Evolutionary conservation across 2,797 vertebrate species (phyloP).

Genomic region (Xerus rutilus): DNA sequence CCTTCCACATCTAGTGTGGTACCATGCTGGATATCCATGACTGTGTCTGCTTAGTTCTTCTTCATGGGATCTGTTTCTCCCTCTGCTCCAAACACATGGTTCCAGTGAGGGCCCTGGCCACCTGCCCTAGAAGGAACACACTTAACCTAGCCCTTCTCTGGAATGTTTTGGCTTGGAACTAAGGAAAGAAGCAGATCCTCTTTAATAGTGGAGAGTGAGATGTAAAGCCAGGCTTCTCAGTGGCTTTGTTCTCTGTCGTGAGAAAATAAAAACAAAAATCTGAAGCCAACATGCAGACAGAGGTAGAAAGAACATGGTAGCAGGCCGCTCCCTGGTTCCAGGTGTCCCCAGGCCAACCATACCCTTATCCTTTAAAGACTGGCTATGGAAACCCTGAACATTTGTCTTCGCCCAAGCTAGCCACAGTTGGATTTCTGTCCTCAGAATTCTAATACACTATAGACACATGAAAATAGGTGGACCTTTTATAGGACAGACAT

Average conservation of each 20-base stretch:
- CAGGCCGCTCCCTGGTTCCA: too few relatives aligned
- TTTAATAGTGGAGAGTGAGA: background rate
- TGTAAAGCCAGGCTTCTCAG: background rate
- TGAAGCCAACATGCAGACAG: background rate
- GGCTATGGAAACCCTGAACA: background rate
- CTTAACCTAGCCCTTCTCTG: background rate
- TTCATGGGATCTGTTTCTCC: background rate
- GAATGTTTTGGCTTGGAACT: slow-evolving; percentile 15
- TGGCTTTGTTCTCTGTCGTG: background rate
- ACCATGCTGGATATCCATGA: background rate
- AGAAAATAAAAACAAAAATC: background rate
- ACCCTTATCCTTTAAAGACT: accelerated
- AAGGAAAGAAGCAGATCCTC: background rate
- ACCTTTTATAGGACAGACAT: background rate
- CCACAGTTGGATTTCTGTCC: background rate
- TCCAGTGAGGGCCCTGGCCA: background rate
- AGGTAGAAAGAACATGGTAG: accelerated
- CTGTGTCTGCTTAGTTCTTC: background rate
- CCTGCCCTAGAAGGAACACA: background rate
- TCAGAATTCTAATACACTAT: background rate
- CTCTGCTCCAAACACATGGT: background rate
- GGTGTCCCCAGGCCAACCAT: background rate
- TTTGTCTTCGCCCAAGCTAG: background rate
- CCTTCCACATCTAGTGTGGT: background rate
- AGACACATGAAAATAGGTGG: background rate